These are phyloP conservation scores for Nesidiocoris tenuis DNA, from an alignment of 2,888 invertebrate species.

Conservation along the genomic window DNA sequence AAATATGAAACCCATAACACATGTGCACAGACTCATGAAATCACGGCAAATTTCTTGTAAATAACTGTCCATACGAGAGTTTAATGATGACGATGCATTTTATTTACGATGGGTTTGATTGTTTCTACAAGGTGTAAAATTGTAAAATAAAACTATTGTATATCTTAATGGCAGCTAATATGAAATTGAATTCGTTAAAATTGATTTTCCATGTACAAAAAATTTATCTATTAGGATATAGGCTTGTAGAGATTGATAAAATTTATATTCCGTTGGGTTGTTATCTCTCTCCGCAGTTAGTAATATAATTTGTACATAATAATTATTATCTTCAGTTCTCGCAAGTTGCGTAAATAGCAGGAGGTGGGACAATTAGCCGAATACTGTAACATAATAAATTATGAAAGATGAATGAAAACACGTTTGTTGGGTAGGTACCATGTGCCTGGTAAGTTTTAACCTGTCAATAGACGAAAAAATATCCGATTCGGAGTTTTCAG, in stretches of 20 bases:
- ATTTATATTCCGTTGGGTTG: not conserved
- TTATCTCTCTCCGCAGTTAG: not conserved
- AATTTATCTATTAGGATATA: not conserved
- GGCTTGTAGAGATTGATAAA: not conserved
- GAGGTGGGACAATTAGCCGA: conserved; percentile 14
- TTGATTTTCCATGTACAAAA: not conserved
- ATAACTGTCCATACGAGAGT: conserved; percentile 26
- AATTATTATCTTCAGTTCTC: not conserved
- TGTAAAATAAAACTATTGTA: conserved; percentile 26
- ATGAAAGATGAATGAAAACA: not conserved
- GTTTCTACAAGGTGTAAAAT: conserved; percentile 29
- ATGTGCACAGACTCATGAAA: conserved; percentile 32
- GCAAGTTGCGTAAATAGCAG: conserved; percentile 9
- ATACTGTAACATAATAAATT: not conserved
- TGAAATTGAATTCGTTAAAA: not conserved
- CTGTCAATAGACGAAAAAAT: not conserved
- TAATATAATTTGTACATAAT: conserved; percentile 15
- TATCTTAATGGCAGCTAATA: not conserved
- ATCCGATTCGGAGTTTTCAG: not conserved
- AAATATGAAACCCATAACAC: not conserved
- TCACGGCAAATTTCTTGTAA: conserved; percentile 24
- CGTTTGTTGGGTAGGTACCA: not conserved
- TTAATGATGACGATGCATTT: conserved; percentile 22
- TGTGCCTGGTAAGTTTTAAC: not conserved
- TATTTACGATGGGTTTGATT: conserved; percentile 4